Percentiles rank a stretch among this genome's conserved stretches.
Evolutionary conservation across 2,888 invertebrate genomes (phyloP).

Genomic region (Coelogynopora nodosa): DNA sequence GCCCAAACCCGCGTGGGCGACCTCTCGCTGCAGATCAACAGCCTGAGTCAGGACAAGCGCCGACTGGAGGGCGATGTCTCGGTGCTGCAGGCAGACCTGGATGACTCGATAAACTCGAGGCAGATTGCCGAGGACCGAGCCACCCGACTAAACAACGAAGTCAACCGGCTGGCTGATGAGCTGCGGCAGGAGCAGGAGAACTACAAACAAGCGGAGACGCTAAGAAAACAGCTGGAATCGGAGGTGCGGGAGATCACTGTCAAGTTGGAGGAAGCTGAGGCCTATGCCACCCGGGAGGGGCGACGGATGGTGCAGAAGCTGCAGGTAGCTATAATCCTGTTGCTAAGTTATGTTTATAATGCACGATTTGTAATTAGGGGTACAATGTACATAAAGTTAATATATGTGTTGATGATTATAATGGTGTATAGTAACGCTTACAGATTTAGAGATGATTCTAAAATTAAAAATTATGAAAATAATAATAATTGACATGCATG

Average conservation of each 20-base stretch:
- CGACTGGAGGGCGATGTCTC: conserved; percentile 89
- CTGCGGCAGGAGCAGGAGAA: conserved; percentile 61
- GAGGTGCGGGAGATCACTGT: conserved; percentile 62
- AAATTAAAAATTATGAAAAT: no score
- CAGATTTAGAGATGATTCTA: no score
- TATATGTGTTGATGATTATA: no score
- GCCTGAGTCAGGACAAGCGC: conserved; percentile 84
- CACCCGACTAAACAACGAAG: conserved; percentile 56
- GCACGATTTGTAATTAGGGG: no score
- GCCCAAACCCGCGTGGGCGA: conserved; percentile 85
- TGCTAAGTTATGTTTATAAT: no score
- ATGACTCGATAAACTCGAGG: conserved; percentile 92
- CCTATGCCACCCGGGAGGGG: conserved; percentile 60
- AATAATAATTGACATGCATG: no score
- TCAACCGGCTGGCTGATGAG: conserved; percentile 58
- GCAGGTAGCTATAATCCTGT: no score
- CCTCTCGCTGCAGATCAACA: conserved; percentile 87
- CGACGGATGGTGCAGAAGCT: conserved; percentile 61
- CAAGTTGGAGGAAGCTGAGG: conserved; percentile 61
- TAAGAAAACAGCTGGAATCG: conserved; percentile 61
- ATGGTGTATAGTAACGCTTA: no score
- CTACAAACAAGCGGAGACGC: conserved; percentile 61
- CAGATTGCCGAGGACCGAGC: conserved; percentile 66
- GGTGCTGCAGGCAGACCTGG: conserved; percentile 87
- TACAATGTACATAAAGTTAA: no score